Base-by-base conservation (phyloP, 2,888 invertebrate genomes). In the Rhagophthalmus giganteus region DNA sequence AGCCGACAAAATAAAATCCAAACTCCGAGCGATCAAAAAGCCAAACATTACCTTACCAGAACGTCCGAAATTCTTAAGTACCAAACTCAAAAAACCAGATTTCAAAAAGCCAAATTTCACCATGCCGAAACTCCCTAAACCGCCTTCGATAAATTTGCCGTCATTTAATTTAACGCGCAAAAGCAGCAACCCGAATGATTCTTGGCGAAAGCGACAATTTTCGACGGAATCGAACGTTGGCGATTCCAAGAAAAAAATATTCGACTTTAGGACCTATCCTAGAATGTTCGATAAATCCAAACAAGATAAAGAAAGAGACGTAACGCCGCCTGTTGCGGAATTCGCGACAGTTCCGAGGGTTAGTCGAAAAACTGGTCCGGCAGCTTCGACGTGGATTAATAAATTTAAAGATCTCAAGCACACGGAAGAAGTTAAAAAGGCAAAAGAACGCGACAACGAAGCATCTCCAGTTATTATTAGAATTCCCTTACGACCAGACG, bases 241-340 rank as follows among this genome's bases (percentile, higher is more conserved):
- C 33, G 78, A 79, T 30, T 77, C 78, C 33, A 81, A 80, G 61
- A 82, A 80, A 63, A 81, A 80, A 60, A 77, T 81, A 57, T 87
- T 89, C 66, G 87, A 88, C 72, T 84, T 87, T 57, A 83, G 84
- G 61, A 90, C 91, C 0, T 90, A 87, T 68, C 91, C 91, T 0
- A 81, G 90, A 61, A 79, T 90, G 58, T 84, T 86, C 63, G 73
- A 71, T 49, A 75, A 74, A 61, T 57, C 48, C 11, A 66, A 63
- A 27, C 55, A 69, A 47, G 78, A 79, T 64, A 77, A 26, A 26
- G 79, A 76, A 47, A 76, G 81, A 60, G 81, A 81, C 27, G 80
- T 79, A 50, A 81, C 82, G 1, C 82, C 84, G 20, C 81, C 82
- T 1, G 82, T 84, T 0, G 77, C 79, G 2, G 85, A 85, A 37